phyloP scores from a whole-genome alignment of 2,113 vertebrate species.

The Murina feae region DNA sequence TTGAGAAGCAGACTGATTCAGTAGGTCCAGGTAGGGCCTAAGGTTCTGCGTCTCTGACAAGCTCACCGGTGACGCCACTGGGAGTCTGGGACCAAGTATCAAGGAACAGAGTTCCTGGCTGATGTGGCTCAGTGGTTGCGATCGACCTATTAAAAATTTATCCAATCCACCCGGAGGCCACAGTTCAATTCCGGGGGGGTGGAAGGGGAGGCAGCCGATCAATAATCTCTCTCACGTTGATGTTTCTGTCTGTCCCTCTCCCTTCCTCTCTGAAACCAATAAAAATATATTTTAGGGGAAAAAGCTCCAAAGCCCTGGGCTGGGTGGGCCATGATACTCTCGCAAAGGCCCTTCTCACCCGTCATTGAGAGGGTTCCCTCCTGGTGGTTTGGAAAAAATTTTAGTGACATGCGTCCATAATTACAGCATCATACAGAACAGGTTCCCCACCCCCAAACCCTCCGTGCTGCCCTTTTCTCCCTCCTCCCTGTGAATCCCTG shows the following conservation, averaged over 20 bases:
- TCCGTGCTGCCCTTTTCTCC: not conserved
- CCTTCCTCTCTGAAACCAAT: no score
- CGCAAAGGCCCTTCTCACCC: not conserved
- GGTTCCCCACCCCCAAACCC: not conserved
- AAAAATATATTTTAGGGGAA: no score
- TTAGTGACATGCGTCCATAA: fast-evolving
- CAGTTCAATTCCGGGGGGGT: no score
- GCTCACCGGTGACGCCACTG: not conserved
- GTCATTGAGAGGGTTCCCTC: not conserved
- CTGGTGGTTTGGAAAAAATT: not conserved
- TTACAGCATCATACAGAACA: fast-evolving
- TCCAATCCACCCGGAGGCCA: no score
- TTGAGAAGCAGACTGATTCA: not conserved
- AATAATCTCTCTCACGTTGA: no score
- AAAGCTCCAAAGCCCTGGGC: no score
- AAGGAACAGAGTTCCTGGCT: no score
- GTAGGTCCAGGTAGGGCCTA: not conserved
- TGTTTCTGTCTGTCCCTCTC: no score
- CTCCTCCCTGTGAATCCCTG: not conserved
- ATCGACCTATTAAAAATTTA: no score
- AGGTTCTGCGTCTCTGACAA: not conserved
- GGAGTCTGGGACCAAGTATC: not conserved
- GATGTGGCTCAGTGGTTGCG: no score
- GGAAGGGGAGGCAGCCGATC: no score
- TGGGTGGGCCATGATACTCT: no score